These are phyloP conservation scores for Cryptomyrus ogoouensis DNA, from an alignment of 2,113 vertebrate species.

Conservation along the genomic window DNA sequence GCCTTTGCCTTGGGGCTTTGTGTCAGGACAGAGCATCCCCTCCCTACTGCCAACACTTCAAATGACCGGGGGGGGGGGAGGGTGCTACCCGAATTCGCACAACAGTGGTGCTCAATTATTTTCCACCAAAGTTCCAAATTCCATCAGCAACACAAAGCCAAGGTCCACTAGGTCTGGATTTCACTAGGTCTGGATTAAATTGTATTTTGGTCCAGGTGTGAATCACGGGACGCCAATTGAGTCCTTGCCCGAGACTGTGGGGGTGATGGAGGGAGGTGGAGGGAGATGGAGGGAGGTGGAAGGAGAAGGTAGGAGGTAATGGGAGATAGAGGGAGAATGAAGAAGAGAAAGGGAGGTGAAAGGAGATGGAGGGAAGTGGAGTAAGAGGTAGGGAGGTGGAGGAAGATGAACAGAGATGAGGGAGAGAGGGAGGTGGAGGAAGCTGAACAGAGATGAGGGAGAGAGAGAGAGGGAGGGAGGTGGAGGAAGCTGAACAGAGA, in stretches of 20 bases:
- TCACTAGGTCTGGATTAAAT: not conserved
- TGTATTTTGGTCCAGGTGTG: not conserved
- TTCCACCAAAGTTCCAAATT: not conserved
- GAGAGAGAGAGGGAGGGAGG: not conserved
- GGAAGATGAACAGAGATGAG: too few species aligned
- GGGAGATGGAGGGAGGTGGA: not conserved
- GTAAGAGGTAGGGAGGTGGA: too few species aligned
- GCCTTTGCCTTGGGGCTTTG: not conserved
- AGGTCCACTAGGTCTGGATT: not conserved
- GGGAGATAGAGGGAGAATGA: not conserved
- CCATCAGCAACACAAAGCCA: not conserved
- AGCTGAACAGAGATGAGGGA: not conserved
- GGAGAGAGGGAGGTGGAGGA: not conserved
- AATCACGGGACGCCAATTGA: not conserved
- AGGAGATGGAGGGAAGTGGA: too few species aligned
- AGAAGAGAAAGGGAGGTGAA: too few species aligned
- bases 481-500: too few species aligned
- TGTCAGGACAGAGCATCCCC: not conserved
- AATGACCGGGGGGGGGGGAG: too few species aligned
- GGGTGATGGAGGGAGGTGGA: not conserved
- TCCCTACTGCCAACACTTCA: not conserved
- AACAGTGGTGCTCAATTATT: not conserved
- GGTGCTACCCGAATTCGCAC: not conserved
- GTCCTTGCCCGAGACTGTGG: not conserved
- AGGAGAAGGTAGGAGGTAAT: not conserved